These are phyloP conservation scores for Aproaerema taeniolella DNA, from an alignment of 2,888 invertebrate genomes.

Conservation along the genomic window DNA sequence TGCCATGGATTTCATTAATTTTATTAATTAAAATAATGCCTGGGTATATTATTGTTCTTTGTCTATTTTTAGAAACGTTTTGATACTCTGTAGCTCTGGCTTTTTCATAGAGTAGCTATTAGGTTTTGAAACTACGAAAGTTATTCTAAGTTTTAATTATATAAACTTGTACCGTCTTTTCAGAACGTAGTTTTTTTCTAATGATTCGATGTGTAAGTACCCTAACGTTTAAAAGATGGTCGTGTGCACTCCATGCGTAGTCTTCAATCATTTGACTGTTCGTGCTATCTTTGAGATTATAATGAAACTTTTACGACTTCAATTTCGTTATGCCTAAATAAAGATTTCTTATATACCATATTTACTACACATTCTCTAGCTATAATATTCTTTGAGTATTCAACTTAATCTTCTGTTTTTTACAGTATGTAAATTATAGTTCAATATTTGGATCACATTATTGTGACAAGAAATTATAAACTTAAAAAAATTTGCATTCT, in stretches of 20 bases:
- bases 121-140: no score
- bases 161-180: no score
- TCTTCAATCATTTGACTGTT: constrained; percentile 67
- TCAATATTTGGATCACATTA: constrained; percentile 5
- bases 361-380: neutral
- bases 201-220: constrained; percentile 27
- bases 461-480: constrained; percentile 7
- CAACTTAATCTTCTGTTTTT: neutral
- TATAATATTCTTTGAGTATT: neutral
- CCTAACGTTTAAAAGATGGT: constrained; percentile 41
- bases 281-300: constrained; percentile 65
- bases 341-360: constrained; percentile 25
- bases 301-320: constrained; percentile 70
- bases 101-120: no score
- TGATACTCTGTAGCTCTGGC: no score
- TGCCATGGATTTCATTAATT: no score
- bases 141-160: no score
- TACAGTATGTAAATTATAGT: constrained; percentile 1
- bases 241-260: constrained; percentile 50
- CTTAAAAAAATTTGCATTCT: constrained; percentile 2
- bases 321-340: constrained; percentile 47
- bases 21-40: no score
- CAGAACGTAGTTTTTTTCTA: no score
- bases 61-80: no score
- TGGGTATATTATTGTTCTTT: no score